Evolutionary conservation across 1,140 invertebrate species (phyloP).

Genomic region (Dreissena rostriformis): DNA sequence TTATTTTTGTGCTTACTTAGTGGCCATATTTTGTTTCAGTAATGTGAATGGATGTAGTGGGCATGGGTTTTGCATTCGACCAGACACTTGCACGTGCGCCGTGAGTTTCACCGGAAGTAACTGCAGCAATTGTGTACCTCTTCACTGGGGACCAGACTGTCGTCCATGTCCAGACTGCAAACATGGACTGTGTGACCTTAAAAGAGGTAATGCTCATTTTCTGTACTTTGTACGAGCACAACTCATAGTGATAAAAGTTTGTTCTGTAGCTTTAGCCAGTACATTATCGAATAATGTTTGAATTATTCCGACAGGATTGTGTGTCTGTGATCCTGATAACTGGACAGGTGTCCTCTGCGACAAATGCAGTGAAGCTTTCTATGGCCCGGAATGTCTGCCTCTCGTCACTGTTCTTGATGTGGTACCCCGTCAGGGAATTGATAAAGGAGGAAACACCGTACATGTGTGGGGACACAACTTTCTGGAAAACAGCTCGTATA

Average conservation of each 20-base stretch:
- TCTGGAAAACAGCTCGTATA: slow-evolving; percentile 51
- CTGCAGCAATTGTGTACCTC: slow-evolving; percentile 49
- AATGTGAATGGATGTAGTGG: slow-evolving; percentile 54
- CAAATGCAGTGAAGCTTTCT: slow-evolving; percentile 62
- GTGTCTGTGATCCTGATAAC: slow-evolving; percentile 56
- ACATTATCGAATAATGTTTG: slow-evolving; percentile 1
- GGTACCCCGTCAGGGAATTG: slow-evolving; percentile 52
- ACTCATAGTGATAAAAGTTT: too few relatives aligned
- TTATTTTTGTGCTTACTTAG: too few relatives aligned
- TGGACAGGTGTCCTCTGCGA: slow-evolving; percentile 65
- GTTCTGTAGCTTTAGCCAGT: too few relatives aligned
- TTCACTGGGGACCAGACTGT: slow-evolving; percentile 56
- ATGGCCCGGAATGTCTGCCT: slow-evolving; percentile 62
- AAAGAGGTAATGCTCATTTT: slow-evolving; percentile 22
- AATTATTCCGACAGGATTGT: slow-evolving; percentile 48
- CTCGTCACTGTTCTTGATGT: slow-evolving; percentile 57
- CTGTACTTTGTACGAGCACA: too few relatives aligned
- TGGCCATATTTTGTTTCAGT: slow-evolving; percentile 4
- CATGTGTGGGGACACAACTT: slow-evolving; percentile 69
- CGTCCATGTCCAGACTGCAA: slow-evolving; percentile 52
- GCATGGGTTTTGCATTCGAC: slow-evolving; percentile 55
- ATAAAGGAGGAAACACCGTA: slow-evolving; percentile 60
- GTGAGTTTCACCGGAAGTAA: slow-evolving; percentile 46
- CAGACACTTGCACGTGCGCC: slow-evolving; percentile 58
- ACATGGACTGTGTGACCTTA: slow-evolving; percentile 45